Evolutionary conservation across 2,888 invertebrate genomes (phyloP).

Genomic region (Conistra vaccinii): DNA sequence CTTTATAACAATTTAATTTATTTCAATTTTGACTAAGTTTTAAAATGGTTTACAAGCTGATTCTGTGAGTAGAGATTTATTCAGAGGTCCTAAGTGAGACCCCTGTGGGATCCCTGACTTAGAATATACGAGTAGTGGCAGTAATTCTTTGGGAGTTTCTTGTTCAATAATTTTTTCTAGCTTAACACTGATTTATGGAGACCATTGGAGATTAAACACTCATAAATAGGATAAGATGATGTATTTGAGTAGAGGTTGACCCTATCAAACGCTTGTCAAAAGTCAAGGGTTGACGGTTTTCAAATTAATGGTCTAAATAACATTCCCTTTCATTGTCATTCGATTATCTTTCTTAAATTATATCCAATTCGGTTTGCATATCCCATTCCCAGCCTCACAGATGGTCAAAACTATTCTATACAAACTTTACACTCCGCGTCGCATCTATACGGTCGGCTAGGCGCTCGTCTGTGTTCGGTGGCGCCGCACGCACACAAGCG

Average conservation of each 20-base stretch:
- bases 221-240: not conserved
- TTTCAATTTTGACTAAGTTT: not conserved
- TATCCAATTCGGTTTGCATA: not conserved
- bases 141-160: not conserved
- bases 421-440: conserved; percentile 29
- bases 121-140: not conserved
- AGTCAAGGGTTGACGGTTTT: not conserved
- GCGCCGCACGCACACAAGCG: conserved; percentile 89
- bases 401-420: conserved; percentile 42
- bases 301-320: not conserved
- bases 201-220: not conserved
- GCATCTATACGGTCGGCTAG: conserved; percentile 66
- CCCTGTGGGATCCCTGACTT: conserved; percentile 36
- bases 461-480: conserved; percentile 73
- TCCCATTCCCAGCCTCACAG: conserved; percentile 42
- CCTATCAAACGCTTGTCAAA: conserved; percentile 31
- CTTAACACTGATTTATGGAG: not conserved
- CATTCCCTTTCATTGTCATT: not conserved
- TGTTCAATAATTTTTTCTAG: not conserved
- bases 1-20: not conserved
- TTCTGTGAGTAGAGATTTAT: not conserved
- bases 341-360: not conserved
- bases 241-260: not conserved
- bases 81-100: conserved; percentile 18
- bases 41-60: not conserved